Percentiles rank a stretch among this genome's conserved stretches.
These are phyloP conservation scores for Sitobion miscanthi DNA, from an alignment of 1,140 invertebrate genomes.

Conservation along the genomic window DNA sequence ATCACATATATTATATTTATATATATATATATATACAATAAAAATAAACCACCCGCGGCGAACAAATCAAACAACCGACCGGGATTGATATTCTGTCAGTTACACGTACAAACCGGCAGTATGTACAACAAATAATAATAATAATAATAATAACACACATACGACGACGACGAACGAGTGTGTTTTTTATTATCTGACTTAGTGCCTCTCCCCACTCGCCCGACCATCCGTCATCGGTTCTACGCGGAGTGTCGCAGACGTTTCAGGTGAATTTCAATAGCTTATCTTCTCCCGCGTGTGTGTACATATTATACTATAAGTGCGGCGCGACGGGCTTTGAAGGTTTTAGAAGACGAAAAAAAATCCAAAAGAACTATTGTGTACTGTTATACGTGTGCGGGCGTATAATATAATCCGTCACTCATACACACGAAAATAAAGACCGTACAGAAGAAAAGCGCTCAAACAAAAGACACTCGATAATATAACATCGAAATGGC, in stretches of 20 bases:
- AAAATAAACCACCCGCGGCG: conserved; percentile 49
- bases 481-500: background rate
- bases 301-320: background rate
- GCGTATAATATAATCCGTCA: background rate
- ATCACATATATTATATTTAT: background rate
- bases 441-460: background rate
- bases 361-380: background rate
- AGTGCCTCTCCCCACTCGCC: background rate
- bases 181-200: conserved; percentile 35
- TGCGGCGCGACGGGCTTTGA: background rate
- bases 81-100: conserved; percentile 56
- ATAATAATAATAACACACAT: conserved; percentile 11
- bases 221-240: background rate
- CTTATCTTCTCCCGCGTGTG: background rate
- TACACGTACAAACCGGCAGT: conserved; percentile 21
- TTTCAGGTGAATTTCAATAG: conserved; percentile 54
- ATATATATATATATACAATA: background rate
- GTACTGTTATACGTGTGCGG: background rate
- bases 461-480: background rate
- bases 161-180: background rate
- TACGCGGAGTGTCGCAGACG: conserved; percentile 28
- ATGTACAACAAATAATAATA: conserved; percentile 8
- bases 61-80: conserved; percentile 52
- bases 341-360: conserved; percentile 9
- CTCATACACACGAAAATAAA: background rate